phyloP scores from a whole-genome alignment of 2,113 vertebrate genomes.

The Helogale parvula region DNA sequence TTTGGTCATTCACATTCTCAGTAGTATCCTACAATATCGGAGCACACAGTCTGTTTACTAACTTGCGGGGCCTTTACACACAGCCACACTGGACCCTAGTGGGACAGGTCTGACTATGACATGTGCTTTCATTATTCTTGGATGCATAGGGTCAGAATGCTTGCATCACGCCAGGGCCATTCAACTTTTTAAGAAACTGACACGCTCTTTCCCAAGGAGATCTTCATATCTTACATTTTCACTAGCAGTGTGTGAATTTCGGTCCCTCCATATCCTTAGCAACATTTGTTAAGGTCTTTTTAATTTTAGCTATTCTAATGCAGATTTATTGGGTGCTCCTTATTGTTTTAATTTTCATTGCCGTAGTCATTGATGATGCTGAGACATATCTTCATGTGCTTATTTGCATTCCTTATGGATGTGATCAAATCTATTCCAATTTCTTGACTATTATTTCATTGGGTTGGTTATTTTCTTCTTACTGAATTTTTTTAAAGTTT shows the following conservation, averaged over 20 bases:
- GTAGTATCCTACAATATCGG: fast-evolving
- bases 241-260: neutral
- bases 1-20: neutral
- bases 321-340: neutral
- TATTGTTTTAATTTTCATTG: neutral
- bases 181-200: neutral
- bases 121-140: neutral
- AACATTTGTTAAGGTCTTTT: neutral
- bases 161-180: neutral
- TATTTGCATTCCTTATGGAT: neutral
- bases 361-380: neutral
- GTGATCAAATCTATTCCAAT: neutral
- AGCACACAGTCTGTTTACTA: neutral
- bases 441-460: neutral
- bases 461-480: neutral
- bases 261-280: neutral
- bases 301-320: neutral
- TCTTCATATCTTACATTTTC: neutral
- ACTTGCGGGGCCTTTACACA: neutral
- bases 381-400: neutral
- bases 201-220: neutral
- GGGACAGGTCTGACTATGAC: neutral
- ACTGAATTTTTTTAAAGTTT: neutral
- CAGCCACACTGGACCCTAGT: fast-evolving
- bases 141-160: fast-evolving